Conservation (phyloP, 2,888 invertebrate species). For the Mesorhabditis sp. region DNA sequence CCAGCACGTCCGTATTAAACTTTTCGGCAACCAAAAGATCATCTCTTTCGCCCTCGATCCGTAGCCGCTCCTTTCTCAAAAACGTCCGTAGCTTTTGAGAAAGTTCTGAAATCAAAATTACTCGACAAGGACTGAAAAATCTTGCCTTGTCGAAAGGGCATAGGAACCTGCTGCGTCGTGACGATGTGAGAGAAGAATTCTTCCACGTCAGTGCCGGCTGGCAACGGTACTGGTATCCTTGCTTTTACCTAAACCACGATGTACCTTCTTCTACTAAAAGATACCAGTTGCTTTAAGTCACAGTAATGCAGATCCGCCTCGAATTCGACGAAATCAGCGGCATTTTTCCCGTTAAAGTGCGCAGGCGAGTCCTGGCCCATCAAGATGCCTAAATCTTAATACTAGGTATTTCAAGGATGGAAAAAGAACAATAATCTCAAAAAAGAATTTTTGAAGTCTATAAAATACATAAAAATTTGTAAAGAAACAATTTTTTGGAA, state of each 20-base stretch:
- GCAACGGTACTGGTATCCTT: neutral
- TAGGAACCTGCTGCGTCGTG: slow-evolving; percentile 5
- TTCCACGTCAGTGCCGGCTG: neutral
- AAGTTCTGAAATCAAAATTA: neutral
- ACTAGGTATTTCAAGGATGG: too few relatives aligned
- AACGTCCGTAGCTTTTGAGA: neutral
- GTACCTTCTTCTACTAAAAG: neutral
- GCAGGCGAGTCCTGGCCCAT: too few relatives aligned
- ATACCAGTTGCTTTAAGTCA: too few relatives aligned
- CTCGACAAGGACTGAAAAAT: neutral
- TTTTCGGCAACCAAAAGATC: neutral
- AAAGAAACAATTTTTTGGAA: too few relatives aligned
- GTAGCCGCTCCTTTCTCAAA: neutral
- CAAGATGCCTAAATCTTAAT: too few relatives aligned
- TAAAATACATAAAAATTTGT: too few relatives aligned
- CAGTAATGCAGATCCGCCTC: too few relatives aligned
- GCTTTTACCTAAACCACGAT: neutral
- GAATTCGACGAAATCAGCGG: too few relatives aligned
- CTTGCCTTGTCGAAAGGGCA: neutral
- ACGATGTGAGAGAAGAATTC: slow-evolving; percentile 2
- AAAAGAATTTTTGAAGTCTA: too few relatives aligned
- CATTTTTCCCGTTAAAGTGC: too few relatives aligned
- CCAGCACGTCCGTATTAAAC: too few relatives aligned
- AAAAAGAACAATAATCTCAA: too few relatives aligned
- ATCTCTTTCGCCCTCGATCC: neutral